phyloP scores from a whole-genome alignment of 2,888 invertebrate species.

The Idaea straminata region DNA sequence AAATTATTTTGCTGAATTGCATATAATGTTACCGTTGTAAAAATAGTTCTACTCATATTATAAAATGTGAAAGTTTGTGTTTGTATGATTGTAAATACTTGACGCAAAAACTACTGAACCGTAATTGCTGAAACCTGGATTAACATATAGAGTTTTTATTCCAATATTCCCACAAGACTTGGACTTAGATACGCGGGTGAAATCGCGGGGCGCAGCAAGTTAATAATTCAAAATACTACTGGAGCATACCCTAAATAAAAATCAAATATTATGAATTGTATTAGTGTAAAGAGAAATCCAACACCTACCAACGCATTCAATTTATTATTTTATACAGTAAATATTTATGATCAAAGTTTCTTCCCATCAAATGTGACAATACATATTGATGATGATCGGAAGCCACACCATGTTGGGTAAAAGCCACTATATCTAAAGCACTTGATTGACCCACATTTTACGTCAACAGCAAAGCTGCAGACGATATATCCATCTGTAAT shows the following conservation, averaged over 20 bases:
- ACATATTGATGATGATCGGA: slow-evolving; percentile 44
- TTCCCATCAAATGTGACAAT: slow-evolving; percentile 20
- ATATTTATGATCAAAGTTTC: slow-evolving; percentile 30
- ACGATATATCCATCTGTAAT: not conserved
- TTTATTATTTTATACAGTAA: slow-evolving; percentile 15
- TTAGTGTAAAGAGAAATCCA: slow-evolving; percentile 15
- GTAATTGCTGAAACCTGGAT: too few relatives aligned
- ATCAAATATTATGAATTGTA: slow-evolving; percentile 7
- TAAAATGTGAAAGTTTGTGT: too few relatives aligned
- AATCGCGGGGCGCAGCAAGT: not conserved
- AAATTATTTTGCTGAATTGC: too few relatives aligned
- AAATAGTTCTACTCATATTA: too few relatives aligned
- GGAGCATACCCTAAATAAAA: slow-evolving; percentile 1
- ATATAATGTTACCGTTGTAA: too few relatives aligned
- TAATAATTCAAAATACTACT: not conserved
- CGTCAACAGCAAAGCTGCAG: slow-evolving; percentile 2
- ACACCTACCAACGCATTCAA: slow-evolving; percentile 3
- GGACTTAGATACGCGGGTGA: too few relatives aligned
- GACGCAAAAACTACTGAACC: too few relatives aligned
- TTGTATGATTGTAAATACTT: too few relatives aligned
- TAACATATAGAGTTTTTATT: too few relatives aligned
- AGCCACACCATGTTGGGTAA: slow-evolving; percentile 58
- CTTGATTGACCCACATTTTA: slow-evolving; percentile 61
- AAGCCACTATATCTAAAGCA: slow-evolving; percentile 49
- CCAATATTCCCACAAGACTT: too few relatives aligned